phyloP scores from a whole-genome alignment of 2,113 vertebrate species.

The Cyprinodon tularosa region DNA sequence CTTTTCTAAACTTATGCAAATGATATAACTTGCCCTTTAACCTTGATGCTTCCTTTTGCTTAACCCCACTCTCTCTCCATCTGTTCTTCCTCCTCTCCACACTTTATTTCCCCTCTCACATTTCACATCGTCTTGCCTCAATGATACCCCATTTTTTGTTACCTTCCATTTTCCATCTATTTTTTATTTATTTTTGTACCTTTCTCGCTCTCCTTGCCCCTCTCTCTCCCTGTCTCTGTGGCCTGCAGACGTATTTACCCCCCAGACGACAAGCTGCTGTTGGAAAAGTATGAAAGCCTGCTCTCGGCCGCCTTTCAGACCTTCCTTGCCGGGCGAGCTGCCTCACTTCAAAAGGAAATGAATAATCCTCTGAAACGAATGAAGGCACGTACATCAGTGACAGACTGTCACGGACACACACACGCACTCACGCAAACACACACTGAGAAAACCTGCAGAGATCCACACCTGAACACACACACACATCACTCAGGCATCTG shows the following conservation, averaged over 20 bases:
- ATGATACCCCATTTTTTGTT: conserved; percentile 37
- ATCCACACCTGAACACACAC: conserved; percentile 37
- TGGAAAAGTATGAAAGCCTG: conserved; percentile 98
- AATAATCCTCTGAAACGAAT: conserved; percentile 99
- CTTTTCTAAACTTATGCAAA: conserved; percentile 3
- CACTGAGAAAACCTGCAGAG: conserved; percentile 37
- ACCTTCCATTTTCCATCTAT: conserved; percentile 21
- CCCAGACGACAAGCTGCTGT: conserved; percentile 95
- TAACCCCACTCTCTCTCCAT: conserved; percentile 23
- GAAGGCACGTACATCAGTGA: conserved; percentile 89
- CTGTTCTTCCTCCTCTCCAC: conserved; percentile 9
- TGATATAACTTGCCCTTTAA: conserved; percentile 34
- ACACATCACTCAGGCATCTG: conserved; percentile 45
- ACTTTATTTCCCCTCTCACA: conserved; percentile 25
- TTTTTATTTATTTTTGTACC: conserved; percentile 4
- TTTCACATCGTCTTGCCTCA: conserved; percentile 12
- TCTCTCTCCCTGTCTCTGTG: conserved; percentile 60
- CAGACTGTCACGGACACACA: conserved; percentile 59
- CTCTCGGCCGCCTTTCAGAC: conserved; percentile 96
- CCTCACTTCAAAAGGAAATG: conserved; percentile 96
- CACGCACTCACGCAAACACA: conserved; percentile 31
- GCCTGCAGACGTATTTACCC: conserved; percentile 94
- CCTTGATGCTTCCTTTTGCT: conserved; percentile 17
- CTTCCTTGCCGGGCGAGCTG: conserved; percentile 95
- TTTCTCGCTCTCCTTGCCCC: conserved; percentile 52